Evolutionary conservation across 2,888 invertebrate genomes (phyloP).

Genomic region (Smittia aterrima): DNA sequence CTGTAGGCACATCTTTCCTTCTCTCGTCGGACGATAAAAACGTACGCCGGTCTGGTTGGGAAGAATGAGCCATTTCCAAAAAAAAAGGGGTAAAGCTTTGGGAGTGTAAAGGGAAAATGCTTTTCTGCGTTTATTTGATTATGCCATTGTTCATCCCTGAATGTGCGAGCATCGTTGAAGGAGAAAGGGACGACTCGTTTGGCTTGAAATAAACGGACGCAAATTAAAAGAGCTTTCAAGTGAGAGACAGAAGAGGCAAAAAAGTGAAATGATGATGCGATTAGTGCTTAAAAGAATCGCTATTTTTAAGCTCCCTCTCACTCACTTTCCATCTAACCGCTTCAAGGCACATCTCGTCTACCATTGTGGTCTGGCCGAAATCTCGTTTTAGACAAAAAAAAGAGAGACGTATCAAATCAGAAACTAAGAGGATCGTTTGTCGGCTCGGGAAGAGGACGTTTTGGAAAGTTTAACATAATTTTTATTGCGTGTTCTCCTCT

Average conservation of each 20-base stretch:
- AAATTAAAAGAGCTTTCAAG: not conserved
- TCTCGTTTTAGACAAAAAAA: not conserved
- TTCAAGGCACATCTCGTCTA: not conserved
- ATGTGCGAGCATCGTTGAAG: not conserved
- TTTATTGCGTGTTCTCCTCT: not conserved
- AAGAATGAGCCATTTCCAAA: not conserved
- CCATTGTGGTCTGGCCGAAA: not conserved
- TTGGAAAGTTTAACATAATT: not conserved
- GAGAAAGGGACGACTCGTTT: not conserved
- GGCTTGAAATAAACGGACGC: not conserved
- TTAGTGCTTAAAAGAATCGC: not conserved
- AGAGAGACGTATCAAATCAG: not conserved
- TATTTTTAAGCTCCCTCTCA: not conserved
- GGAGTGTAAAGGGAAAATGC: not conserved
- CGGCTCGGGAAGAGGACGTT: too few species aligned
- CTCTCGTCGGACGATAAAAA: not conserved
- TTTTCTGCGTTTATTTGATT: slow-evolving; percentile 31
- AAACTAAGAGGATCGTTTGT: not conserved
- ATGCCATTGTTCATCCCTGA: slow-evolving; percentile 20
- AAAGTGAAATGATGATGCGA: not conserved
- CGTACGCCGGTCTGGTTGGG: not conserved
- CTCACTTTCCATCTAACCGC: not conserved
- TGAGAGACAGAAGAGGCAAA: not conserved
- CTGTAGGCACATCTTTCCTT: not conserved
- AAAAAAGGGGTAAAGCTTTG: not conserved